These are phyloP conservation scores for Amphimedon queenslandica DNA, from an alignment of 37 sponge, comb jelly and placozoan species.

Conservation along the genomic window DNA sequence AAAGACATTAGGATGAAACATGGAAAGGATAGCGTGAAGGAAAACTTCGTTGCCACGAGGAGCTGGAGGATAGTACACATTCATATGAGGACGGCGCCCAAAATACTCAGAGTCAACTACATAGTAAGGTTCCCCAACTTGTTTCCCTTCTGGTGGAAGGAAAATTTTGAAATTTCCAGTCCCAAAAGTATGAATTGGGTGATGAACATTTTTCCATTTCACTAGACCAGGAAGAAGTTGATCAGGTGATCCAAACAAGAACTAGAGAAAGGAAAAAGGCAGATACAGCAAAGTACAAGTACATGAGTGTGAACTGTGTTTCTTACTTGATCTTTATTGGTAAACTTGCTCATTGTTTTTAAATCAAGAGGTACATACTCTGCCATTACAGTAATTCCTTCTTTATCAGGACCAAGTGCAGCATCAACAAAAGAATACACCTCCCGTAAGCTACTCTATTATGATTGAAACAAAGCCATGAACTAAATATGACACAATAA, in stretches of 20 bases:
- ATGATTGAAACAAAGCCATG: too few relatives aligned
- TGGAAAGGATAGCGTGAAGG: conserved; percentile 58
- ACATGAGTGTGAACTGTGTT: too few relatives aligned
- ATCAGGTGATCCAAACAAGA: conserved; percentile 29
- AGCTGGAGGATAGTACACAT: conserved; percentile 53
- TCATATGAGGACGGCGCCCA: conserved; percentile 10
- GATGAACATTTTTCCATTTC: conserved; percentile 41
- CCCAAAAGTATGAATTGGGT: conserved; percentile 43
- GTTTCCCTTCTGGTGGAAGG: conserved; percentile 33
- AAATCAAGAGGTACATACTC: conserved; percentile 37
- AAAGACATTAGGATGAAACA: conserved; percentile 75
- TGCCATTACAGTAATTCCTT: conserved; percentile 41
- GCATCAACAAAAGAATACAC: conserved; percentile 37
- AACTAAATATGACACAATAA: background rate
- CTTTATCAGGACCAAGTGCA: conserved; percentile 21
- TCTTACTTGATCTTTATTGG: conserved; percentile 1
- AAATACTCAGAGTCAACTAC: conserved; percentile 25
- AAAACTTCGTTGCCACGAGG: conserved; percentile 42
- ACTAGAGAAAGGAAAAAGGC: too few relatives aligned
- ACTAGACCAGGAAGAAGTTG: conserved; percentile 54
- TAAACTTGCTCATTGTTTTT: conserved; percentile 62
- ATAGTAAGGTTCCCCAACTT: conserved; percentile 53
- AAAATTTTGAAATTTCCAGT: conserved; percentile 61
- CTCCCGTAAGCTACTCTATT: too few relatives aligned
- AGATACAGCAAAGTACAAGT: too few relatives aligned